Conservation (phyloP, 2,888 invertebrate genomes). For the Eretmocerus hayati region DNA sequence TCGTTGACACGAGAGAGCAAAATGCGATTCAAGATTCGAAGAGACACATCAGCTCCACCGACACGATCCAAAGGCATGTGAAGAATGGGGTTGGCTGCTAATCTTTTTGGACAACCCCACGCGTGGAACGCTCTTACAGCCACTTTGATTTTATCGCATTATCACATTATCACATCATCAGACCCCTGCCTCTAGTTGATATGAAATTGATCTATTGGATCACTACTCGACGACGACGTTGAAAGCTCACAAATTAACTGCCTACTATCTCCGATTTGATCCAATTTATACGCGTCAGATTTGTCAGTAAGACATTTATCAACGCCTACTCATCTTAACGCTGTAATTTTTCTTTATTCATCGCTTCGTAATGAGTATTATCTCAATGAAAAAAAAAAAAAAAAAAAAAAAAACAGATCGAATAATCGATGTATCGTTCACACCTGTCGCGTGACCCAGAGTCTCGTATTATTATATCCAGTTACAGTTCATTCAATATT, state of each 20-base stretch:
- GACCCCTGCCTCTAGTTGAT: conserved; percentile 1
- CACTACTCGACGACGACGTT: not conserved
- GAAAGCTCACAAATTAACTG: not conserved
- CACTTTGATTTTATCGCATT: conserved; percentile 21
- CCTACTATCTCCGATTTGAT: too few relatives aligned
- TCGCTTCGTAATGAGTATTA: too few relatives aligned
- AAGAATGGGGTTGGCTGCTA: conserved; percentile 7
- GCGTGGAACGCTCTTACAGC: not conserved
- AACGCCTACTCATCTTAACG: too few relatives aligned
- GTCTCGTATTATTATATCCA: too few relatives aligned
- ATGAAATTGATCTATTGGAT: conserved; percentile 15
- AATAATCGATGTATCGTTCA: too few relatives aligned
- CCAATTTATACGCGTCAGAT: too few relatives aligned
- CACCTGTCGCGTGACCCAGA: too few relatives aligned
- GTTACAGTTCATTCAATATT: too few relatives aligned
- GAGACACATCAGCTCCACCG: not conserved
- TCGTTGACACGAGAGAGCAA: not conserved
- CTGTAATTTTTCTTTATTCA: too few relatives aligned
- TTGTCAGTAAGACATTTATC: too few relatives aligned
- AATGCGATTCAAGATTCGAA: not conserved
- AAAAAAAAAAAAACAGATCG: too few relatives aligned
- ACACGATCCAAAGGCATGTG: conserved; percentile 7
- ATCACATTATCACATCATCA: conserved; percentile 20
- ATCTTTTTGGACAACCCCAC: conserved; percentile 18
- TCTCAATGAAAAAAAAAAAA: too few relatives aligned